Evolutionary conservation across 2,888 invertebrate species (phyloP).

Genomic region (Petrolisthes manimaculis): DNA sequence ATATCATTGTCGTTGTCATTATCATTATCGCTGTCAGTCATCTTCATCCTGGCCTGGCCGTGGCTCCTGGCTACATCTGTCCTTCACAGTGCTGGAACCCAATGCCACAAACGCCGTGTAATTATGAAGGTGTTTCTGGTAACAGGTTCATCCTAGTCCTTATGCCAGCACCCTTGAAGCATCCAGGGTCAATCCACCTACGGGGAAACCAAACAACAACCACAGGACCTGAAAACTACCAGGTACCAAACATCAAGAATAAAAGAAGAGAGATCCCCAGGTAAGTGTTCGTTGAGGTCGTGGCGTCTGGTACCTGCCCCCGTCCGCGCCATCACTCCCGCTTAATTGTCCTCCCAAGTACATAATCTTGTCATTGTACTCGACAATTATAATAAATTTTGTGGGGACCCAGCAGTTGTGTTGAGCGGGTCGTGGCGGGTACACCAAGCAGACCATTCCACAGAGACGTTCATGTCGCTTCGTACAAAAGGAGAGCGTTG

Average conservation of each 20-base stretch:
- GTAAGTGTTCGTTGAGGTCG: no score
- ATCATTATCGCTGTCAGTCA: conserved; percentile 37
- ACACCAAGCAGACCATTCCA: no score
- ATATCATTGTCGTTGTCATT: conserved; percentile 32
- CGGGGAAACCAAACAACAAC: no score
- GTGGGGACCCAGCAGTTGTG: neutral
- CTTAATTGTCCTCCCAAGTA: conserved; percentile 35
- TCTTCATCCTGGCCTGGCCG: conserved; percentile 11
- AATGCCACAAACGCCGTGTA: no score
- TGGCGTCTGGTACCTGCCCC: conserved; percentile 18
- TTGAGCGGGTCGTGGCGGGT: neutral
- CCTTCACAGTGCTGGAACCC: conserved; percentile 9
- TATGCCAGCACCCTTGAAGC: no score
- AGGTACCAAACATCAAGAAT: no score
- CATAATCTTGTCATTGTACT: conserved; percentile 34
- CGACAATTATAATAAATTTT: conserved; percentile 32
- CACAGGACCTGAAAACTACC: no score
- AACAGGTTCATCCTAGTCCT: no score
- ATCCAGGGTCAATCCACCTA: no score
- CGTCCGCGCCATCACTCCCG: conserved; percentile 20
- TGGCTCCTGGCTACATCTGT: conserved; percentile 14
- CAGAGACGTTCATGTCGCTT: conserved; percentile 6
- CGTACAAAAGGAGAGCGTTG: neutral
- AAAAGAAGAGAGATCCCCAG: no score
- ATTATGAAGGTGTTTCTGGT: no score